phyloP scores from a whole-genome alignment of 35 echinoderm and acorn worm species.

The Lytechinus variegatus region DNA sequence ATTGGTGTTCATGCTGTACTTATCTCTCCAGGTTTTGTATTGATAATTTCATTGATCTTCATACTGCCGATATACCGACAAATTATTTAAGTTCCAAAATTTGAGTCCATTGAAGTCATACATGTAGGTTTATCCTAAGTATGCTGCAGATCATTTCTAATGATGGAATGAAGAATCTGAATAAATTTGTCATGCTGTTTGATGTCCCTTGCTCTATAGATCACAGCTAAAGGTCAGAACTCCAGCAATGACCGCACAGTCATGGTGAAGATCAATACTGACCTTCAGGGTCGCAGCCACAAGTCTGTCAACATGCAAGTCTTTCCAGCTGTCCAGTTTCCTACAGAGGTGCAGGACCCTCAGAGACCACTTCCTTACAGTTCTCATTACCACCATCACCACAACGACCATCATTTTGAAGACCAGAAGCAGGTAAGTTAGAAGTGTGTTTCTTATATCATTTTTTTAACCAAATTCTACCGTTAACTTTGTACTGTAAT shows the following conservation, averaged over 20 bases:
- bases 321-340: slow-evolving; percentile 24
- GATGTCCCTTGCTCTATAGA: neutral
- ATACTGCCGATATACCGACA: too few relatives aligned
- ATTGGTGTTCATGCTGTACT: too few relatives aligned
- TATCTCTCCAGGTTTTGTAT: too few relatives aligned
- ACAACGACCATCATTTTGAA: slow-evolving; percentile 22
- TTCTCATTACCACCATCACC: neutral
- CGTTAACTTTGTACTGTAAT: too few relatives aligned
- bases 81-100: too few relatives aligned
- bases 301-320: slow-evolving; percentile 30
- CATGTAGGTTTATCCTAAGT: too few relatives aligned
- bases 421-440: neutral
- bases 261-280: slow-evolving; percentile 46
- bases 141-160: neutral
- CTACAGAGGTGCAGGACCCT: too few relatives aligned
- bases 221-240: slow-evolving; percentile 37
- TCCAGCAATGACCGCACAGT: slow-evolving; percentile 32
- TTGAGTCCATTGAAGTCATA: too few relatives aligned
- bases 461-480: too few relatives aligned
- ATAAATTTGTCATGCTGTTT: neutral
- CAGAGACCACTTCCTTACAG: neutral
- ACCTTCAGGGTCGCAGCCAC: slow-evolving; percentile 15
- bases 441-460: neutral
- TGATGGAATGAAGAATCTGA: too few relatives aligned
- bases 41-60: too few relatives aligned